Evolutionary conservation across 2,113 vertebrate species (phyloP).

Genomic region (Holacanthus passer): DNA sequence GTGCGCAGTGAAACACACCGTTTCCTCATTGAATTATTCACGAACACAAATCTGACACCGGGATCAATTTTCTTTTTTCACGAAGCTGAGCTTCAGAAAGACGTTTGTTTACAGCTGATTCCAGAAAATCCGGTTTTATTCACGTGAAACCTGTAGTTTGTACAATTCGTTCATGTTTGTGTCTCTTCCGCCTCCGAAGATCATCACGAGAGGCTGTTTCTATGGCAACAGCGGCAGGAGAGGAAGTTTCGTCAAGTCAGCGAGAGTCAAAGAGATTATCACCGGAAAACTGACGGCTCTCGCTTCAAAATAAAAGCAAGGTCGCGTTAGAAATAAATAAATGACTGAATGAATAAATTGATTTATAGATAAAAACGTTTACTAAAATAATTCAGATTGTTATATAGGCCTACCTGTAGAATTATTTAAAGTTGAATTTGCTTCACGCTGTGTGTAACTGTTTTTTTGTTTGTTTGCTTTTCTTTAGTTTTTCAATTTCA

Average conservation of each 20-base stretch:
- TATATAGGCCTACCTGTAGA: background rate
- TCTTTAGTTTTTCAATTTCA: no score
- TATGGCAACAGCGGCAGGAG: slow-evolving; percentile 69
- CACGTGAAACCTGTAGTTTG: background rate
- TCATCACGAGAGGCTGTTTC: slow-evolving; percentile 71
- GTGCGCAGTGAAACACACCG: slow-evolving; percentile 20
- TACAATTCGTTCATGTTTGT: background rate
- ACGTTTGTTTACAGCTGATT: background rate
- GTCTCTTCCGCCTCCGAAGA: slow-evolving; percentile 17
- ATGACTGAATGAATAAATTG: background rate
- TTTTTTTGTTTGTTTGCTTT: no score
- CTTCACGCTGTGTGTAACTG: background rate
- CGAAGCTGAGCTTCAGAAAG: background rate
- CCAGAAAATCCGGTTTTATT: background rate
- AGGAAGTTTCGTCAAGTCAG: background rate
- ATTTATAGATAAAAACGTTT: no score
- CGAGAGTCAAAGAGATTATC: background rate
- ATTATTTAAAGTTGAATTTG: no score
- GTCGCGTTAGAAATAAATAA: no score
- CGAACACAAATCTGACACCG: background rate
- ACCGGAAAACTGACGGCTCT: background rate
- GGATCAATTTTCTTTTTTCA: slow-evolving; percentile 5
- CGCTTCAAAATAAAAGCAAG: slow-evolving; percentile 48
- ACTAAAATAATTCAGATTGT: background rate
- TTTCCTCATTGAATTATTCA: slow-evolving; percentile 55